phyloP scores from a whole-genome alignment of 2,888 invertebrate genomes.

The Omphaloscelis lunosa region DNA sequence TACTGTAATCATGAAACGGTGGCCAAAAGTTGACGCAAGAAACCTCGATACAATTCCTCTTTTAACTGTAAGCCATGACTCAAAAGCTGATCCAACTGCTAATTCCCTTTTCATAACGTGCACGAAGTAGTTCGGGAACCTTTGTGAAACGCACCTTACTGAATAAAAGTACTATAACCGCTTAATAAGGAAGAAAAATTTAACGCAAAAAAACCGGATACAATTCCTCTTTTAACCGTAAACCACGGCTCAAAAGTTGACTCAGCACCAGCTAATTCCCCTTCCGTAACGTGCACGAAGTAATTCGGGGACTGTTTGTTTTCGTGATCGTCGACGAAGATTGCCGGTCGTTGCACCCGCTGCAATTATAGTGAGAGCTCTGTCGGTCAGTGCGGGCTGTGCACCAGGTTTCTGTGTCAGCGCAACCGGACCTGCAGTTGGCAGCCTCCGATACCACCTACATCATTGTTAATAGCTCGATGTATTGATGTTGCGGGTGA shows the following conservation, averaged over 20 bases:
- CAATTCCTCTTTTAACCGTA: background rate
- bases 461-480: constrained; percentile 51
- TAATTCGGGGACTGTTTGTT: constrained; percentile 70
- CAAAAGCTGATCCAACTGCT: constrained; percentile 4
- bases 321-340: constrained; percentile 68
- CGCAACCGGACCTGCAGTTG: constrained; percentile 74
- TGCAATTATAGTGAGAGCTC: constrained; percentile 77
- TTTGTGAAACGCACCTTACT: constrained; percentile 21
- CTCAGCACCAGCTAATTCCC: constrained; percentile 25
- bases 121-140: constrained; percentile 55
- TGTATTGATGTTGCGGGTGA: constrained; percentile 42
- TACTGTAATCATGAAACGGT: constrained; percentile 1
- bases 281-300: constrained; percentile 46
- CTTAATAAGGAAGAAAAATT: background rate
- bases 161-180: too few relatives aligned
- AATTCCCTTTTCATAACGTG: constrained; percentile 21
- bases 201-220: background rate
- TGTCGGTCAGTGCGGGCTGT: constrained; percentile 73
- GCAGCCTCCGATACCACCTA: constrained; percentile 54
- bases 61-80: background rate
- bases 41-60: constrained; percentile 1
- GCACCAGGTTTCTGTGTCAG: constrained; percentile 85
- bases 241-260: constrained; percentile 17
- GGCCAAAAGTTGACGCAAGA: constrained; percentile 7
- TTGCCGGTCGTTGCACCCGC: constrained; percentile 77